Evolutionary conservation across 2,113 vertebrate species (phyloP).

Genomic region (Caretta caretta): DNA sequence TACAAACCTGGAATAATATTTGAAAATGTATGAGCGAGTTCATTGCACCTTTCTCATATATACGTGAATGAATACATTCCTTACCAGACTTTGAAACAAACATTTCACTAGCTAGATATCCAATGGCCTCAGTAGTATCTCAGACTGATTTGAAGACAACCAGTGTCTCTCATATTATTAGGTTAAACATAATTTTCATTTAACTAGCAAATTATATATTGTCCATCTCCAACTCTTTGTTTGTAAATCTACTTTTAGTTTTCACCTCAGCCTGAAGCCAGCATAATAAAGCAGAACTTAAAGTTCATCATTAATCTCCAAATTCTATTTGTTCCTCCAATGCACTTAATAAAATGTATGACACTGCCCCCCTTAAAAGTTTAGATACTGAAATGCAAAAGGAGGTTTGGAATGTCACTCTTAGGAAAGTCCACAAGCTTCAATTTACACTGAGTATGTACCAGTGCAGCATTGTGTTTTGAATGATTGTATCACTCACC

Average conservation of each 20-base stretch:
- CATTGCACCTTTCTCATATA: not conserved
- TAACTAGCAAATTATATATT: not conserved
- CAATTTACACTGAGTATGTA: not conserved
- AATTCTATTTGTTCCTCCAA: not conserved
- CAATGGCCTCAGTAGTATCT: not conserved
- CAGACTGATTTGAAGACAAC: not conserved
- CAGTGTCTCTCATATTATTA: not conserved
- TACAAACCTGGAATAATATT: not conserved
- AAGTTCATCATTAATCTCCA: not conserved
- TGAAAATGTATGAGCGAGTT: not conserved
- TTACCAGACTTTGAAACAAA: not conserved
- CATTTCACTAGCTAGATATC: not conserved
- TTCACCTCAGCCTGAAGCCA: not conserved
- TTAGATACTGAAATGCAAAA: not conserved
- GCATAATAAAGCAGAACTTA: not conserved
- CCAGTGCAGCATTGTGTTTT: not conserved
- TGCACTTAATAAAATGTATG: constrained; percentile 7
- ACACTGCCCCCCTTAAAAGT: not conserved
- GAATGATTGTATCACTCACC: not conserved
- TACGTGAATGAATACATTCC: not conserved
- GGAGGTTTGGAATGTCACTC: not conserved
- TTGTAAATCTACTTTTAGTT: not conserved
- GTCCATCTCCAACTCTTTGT: not conserved
- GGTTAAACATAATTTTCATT: not conserved
- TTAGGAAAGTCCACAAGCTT: not conserved